These are phyloP conservation scores for Heterodera carotae DNA, from an alignment of 1,140 invertebrate species.

Conservation along the genomic window DNA sequence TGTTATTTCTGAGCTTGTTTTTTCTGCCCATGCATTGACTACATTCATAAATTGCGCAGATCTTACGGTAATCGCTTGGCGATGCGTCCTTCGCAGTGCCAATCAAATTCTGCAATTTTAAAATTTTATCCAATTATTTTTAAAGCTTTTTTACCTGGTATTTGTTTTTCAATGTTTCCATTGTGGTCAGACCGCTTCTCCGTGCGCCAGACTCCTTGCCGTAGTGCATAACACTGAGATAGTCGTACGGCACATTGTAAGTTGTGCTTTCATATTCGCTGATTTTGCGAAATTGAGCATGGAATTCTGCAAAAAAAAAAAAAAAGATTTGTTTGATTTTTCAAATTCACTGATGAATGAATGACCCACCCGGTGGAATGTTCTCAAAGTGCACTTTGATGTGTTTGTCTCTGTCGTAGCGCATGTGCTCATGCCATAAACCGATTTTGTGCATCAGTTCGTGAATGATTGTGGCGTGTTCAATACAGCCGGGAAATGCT, in stretches of 20 bases:
- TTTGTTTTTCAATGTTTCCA: conserved; percentile 48
- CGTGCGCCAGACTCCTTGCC: conserved; percentile 56
- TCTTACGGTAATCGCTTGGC: conserved; percentile 57
- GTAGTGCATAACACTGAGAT: conserved; percentile 61
- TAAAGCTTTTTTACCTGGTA: conserved; percentile 46
- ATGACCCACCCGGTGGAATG: conserved; percentile 55
- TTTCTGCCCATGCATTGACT: conserved; percentile 47
- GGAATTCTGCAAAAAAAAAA: conserved; percentile 45
- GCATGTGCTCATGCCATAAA: conserved; percentile 54
- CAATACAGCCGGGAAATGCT: conserved; percentile 39
- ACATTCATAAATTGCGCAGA: conserved; percentile 58
- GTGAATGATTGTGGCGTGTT: conserved; percentile 49
- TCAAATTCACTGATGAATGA: too few species aligned
- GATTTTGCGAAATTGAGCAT: conserved; percentile 59
- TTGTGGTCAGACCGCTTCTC: conserved; percentile 38
- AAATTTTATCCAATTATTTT: conserved; percentile 10
- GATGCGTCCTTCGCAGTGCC: conserved; percentile 57
- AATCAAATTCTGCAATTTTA: conserved; percentile 57
- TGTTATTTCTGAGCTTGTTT: conserved; percentile 27
- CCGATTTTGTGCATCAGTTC: conserved; percentile 42
- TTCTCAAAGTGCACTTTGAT: conserved; percentile 64
- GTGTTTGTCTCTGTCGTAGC: conserved; percentile 60
- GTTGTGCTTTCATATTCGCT: conserved; percentile 54
- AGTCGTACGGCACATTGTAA: conserved; percentile 60
- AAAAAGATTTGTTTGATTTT: neutral